Conservation (phyloP, 2,888 invertebrate genomes). For the Dioctria rufipes region DNA sequence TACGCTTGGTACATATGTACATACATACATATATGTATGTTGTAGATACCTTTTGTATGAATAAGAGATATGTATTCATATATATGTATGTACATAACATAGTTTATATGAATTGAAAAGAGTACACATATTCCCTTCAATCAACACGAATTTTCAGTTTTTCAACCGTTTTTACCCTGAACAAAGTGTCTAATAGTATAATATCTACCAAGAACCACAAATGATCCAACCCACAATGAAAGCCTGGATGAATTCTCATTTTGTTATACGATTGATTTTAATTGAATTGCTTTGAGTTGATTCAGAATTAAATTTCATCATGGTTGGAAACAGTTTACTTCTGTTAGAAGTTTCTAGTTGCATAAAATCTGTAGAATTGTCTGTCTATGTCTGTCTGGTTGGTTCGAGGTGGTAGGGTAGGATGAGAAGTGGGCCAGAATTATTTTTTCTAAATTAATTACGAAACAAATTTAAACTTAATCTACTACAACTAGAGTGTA, state of each 20-base stretch:
- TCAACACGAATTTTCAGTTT: constrained; percentile 43
- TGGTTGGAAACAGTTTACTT: neutral
- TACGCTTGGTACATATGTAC: neutral
- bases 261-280: constrained; percentile 40
- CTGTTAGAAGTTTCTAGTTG: neutral
- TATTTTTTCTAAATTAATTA: constrained; percentile 7
- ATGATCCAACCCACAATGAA: constrained; percentile 11
- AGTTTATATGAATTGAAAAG: neutral
- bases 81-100: constrained; percentile 3
- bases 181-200: too few species aligned
- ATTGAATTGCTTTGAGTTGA: constrained; percentile 40
- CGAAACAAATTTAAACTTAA: constrained; percentile 7
- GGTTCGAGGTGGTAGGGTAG: neutral
- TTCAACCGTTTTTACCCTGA: neutral
- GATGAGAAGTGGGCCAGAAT: neutral
- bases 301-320: constrained; percentile 15
- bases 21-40: neutral
- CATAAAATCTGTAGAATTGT: too few species aligned
- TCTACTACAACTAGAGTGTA: neutral
- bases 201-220: neutral
- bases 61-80: neutral
- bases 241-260: neutral
- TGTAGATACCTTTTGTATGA: too few species aligned
- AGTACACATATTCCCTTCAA: constrained; percentile 6
- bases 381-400: too few species aligned